Conservation (phyloP, 2,113 vertebrate genomes). For the Tragelaphus scriptus region DNA sequence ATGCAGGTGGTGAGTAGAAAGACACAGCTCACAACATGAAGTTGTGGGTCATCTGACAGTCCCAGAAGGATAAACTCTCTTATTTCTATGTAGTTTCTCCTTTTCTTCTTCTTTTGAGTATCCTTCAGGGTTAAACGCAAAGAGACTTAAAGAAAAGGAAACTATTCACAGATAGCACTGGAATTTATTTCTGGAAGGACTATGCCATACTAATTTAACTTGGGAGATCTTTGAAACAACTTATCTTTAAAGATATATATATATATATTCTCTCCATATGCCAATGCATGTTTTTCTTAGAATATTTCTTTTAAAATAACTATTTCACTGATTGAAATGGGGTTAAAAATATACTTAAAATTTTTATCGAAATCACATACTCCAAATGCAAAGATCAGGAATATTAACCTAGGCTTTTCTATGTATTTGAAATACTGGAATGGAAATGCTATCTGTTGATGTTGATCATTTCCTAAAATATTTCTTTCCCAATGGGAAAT, state of each 20-base stretch:
- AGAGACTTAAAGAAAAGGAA: background rate
- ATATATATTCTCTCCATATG: too few relatives aligned
- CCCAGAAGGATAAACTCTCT: background rate
- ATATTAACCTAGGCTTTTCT: background rate
- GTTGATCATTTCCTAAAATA: background rate
- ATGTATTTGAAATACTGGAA: background rate
- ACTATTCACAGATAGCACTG: background rate
- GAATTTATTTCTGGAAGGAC: background rate
- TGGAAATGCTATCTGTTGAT: background rate
- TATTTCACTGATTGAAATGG: background rate
- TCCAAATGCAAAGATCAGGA: background rate
- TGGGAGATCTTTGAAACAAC: background rate
- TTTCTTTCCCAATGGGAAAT: background rate
- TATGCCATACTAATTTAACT: background rate
- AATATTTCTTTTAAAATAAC: background rate
- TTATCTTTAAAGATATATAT: background rate
- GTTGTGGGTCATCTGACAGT: too few relatives aligned
- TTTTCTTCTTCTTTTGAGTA: background rate
- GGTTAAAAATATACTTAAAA: background rate
- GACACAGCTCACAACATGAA: too few relatives aligned
- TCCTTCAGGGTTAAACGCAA: background rate
- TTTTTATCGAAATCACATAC: background rate
- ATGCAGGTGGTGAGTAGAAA: too few relatives aligned
- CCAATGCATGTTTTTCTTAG: background rate
- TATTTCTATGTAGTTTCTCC: conserved; percentile 28